Percentiles rank a stretch among this genome's conserved stretches.
Evolutionary conservation across 1,140 invertebrate genomes (phyloP).

Genomic region (Delia radicum): DNA sequence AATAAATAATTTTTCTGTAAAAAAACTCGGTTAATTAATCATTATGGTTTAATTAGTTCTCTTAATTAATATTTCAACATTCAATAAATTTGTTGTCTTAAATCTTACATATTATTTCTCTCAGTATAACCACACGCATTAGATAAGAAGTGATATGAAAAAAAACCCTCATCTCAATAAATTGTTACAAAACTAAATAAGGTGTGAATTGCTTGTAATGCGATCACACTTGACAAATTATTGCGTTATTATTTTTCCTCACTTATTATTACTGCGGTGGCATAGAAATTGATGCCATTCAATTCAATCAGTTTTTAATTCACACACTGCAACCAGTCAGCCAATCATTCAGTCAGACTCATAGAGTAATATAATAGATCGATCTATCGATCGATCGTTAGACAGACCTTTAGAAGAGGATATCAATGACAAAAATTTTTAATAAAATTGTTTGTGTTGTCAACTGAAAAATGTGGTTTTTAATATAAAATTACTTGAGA

Average conservation of each 20-base stretch:
- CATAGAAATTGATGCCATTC: slow-evolving; percentile 1
- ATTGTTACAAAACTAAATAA: slow-evolving; percentile 10
- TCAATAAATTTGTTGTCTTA: no score
- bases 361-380: neutral
- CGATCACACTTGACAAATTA: slow-evolving; percentile 30
- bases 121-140: neutral
- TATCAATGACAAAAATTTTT: slow-evolving; percentile 37
- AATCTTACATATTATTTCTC: no score
- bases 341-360: neutral
- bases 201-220: slow-evolving; percentile 27
- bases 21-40: no score
- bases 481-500: slow-evolving; percentile 34
- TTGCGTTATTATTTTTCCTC: slow-evolving; percentile 17
- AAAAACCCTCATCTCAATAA: slow-evolving; percentile 10
- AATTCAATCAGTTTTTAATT: neutral
- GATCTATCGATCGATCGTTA: neutral
- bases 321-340: neutral
- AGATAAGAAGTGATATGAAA: neutral
- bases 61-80: no score
- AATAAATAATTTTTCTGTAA: no score
- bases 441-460: slow-evolving; percentile 56
- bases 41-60: no score
- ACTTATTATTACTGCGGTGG: neutral
- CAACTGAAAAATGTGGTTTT: slow-evolving; percentile 53
- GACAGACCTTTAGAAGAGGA: neutral